Base-by-base conservation (phyloP, 2,888 invertebrate genomes). In the Drosophila pseudotalamancana region DNA sequence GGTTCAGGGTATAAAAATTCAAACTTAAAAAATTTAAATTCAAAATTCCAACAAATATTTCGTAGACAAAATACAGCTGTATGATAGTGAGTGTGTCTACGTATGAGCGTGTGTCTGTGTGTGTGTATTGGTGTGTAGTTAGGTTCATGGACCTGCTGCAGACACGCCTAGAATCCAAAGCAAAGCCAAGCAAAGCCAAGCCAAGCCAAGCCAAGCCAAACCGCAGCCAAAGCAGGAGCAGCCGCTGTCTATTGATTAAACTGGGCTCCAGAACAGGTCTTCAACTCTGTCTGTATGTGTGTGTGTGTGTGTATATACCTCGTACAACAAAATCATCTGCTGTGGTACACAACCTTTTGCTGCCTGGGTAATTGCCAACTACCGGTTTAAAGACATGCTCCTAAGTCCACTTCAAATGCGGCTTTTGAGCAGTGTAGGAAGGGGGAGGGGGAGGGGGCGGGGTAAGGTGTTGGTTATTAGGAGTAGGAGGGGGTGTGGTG, bases 241-340 rank as follows among this genome's bases (percentile, higher is more conserved):
- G 75, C 54, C 63, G 60, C 64, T 65, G 76, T 72, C 87, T 81
- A 82, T 82, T 82, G 82, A 82, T 82, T 82, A 87, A 86, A 67
- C 86, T 76, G 57, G 64, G 86, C 87, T 79, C 79, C 79, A 86
- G 83, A 82, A 87, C 86, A 83, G 86, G 88, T 87, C 88, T 87
- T 63, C 34, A 59, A 43, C 54, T 75, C 9, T 51, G 21, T 39
- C 9, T 55, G 21, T 61, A 11, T 31, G 25, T 37, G 18, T 51
- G 6, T 59, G n/a, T 53, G 9, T 43, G 9, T 19, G 18, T 60
- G 48, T 73, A 18, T 60, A n/a, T 64, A 18, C 32, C 42, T 66
- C 55, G 57, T 65, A 51, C 57, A 72, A 51, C 57, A 72, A 68
- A 64, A 76, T 69, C 73, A 77, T 72, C 72, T 72, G 72, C 72